Percentiles rank a stretch among this genome's conserved stretches.
phyloP scores from a whole-genome alignment of 2,797 vertebrate species.

The Trachurus trachurus region DNA sequence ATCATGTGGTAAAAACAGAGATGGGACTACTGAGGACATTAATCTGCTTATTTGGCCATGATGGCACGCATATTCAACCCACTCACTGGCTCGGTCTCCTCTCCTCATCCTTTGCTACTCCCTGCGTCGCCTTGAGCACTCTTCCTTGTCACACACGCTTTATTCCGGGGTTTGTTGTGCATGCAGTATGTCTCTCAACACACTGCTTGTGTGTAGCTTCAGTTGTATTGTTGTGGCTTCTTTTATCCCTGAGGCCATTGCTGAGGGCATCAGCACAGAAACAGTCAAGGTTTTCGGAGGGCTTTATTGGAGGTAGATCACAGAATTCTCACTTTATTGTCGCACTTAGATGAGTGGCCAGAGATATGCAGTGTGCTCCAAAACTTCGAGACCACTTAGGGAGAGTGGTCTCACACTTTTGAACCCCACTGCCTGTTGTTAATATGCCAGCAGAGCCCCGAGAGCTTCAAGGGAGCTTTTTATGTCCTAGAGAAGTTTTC shows the following conservation, averaged over 20 bases:
- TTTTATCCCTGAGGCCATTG: slow-evolving; percentile 24
- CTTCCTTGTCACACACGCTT: slow-evolving; percentile 60
- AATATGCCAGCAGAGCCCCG: background rate
- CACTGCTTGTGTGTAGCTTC: slow-evolving; percentile 30
- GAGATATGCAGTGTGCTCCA: background rate
- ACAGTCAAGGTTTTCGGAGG: slow-evolving; percentile 34
- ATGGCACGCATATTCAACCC: slow-evolving; percentile 55
- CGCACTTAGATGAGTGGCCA: slow-evolving; percentile 24
- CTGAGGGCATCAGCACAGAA: slow-evolving; percentile 16
- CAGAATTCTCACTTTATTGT: slow-evolving; percentile 36
- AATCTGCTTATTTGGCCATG: slow-evolving; percentile 63
- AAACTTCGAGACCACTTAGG: no score
- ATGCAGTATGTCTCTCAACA: slow-evolving; percentile 36
- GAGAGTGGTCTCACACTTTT: background rate
- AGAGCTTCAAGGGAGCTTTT: slow-evolving; percentile 30
- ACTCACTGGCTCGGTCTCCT: slow-evolving; percentile 23
- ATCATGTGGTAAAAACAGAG: slow-evolving; percentile 45
- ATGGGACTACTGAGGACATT: slow-evolving; percentile 41
- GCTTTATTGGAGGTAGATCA: slow-evolving; percentile 31
- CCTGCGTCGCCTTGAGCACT: slow-evolving; percentile 48
- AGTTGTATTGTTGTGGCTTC: slow-evolving; percentile 29
- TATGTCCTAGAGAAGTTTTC: slow-evolving; percentile 24
- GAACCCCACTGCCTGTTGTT: background rate
- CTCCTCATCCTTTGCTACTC: slow-evolving; percentile 19
- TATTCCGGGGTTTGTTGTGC: slow-evolving; percentile 52